A percentile compares a stretch with the other conserved stretches of the same genome.
Evolutionary conservation across 2,797 vertebrate species (phyloP).

Genomic region (Alectoris magna): DNA sequence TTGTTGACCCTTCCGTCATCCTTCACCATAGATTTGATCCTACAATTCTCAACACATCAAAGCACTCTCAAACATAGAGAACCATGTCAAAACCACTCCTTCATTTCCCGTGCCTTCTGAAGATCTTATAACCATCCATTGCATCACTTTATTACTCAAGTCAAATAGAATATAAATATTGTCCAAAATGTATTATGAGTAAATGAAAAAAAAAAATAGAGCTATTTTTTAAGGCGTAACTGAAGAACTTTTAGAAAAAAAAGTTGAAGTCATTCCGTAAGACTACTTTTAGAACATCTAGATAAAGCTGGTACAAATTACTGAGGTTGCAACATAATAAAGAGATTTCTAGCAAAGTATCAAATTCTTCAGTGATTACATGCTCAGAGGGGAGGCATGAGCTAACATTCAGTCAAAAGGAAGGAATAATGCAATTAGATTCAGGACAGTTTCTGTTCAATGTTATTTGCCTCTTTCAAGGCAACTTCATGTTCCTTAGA

Average conservation of each 20-base stretch:
- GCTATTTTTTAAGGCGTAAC: neutral
- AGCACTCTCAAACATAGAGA: no score
- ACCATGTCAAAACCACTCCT: no score
- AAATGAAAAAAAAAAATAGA: neutral
- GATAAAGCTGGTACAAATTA: neutral
- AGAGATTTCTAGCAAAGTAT: neutral
- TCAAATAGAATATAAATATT: neutral
- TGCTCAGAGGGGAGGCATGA: neutral
- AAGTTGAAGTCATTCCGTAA: neutral
- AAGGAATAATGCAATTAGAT: neutral
- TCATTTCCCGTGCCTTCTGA: no score
- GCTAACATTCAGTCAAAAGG: neutral
- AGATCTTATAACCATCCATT: no score
- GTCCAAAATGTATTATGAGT: neutral
- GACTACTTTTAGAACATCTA: neutral
- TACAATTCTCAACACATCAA: no score
- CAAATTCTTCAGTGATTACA: rapidly evolving
- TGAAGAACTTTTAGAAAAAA: neutral
- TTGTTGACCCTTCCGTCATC: no score
- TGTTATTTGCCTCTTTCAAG: neutral
- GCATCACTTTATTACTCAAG: neutral
- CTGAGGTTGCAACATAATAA: neutral
- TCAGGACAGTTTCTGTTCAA: neutral
- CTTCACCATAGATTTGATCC: no score
- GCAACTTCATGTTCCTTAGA: neutral